Base-by-base conservation (phyloP, 35 echinoderm and acorn worm genomes). In the Lytechinus pictus region DNA sequence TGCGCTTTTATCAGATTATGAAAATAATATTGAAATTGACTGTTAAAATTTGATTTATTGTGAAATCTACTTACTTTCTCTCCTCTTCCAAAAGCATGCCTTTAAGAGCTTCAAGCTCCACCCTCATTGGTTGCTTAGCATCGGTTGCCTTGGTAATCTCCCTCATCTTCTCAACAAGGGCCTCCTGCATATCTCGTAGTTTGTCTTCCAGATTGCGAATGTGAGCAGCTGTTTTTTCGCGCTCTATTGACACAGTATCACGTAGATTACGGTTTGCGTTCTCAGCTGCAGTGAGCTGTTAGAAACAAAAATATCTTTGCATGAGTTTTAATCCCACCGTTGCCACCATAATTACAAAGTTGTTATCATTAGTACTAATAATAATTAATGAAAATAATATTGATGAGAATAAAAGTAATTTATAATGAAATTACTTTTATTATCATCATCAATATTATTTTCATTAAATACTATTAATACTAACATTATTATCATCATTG, bases 151-250 rank as follows among this genome's bases (percentile, higher is more conserved):
- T 87, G 55, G 97, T 95, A 21, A 99, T 97, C 29, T 99, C 98
- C 29, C 96, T 88, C 97, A 99, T 97, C 96, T 99, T 99, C 92
- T 98, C 93, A 21, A 99, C 94, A 53, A 99, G 90, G 87, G 96
- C 96, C 60, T 98, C 98, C 89, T 99, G 98, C 86, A 99, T 93
- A 13, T 97, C 94, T 14, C 97, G 92, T 13, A 98, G 95, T 90
- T 99, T 99, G 72, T 97, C 97, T 52, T 99, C 98, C 86, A 99
- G 87, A 14, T 97, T 97, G 19, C 98, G 94, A 7, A 99, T 96
- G 92, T 99, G 98, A 21, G 96, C 96, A 1, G 94, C 92, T 6
- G 95, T 94, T 9, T 93, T 56, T 28, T 97, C 97, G 29, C 97
- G 27, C 54, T 99, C 98, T 9, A 95, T 54, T 9, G 52, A 66